phyloP scores from a whole-genome alignment of 2,797 vertebrate species.

The Huso huso region DNA sequence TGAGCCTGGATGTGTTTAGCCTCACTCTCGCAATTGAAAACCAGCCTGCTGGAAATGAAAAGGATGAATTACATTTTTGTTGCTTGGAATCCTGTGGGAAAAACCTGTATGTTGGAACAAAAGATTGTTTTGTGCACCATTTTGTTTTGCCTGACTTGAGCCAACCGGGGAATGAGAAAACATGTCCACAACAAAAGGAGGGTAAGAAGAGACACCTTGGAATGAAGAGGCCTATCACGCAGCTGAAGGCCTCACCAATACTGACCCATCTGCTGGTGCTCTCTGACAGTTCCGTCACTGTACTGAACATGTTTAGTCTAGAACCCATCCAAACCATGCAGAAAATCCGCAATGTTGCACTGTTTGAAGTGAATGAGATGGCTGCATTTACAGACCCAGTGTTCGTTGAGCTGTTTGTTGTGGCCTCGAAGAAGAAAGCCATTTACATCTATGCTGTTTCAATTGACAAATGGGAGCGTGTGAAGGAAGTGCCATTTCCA shows the following conservation, averaged over 20 bases:
- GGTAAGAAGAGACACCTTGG: conserved; percentile 47
- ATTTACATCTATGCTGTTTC: conserved; percentile 42
- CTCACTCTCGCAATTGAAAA: too few relatives aligned
- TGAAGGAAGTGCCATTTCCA: conserved; percentile 40
- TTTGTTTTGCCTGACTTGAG: conserved; percentile 25
- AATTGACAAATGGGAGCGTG: conserved; percentile 50
- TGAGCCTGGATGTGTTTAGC: too few relatives aligned
- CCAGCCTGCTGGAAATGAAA: too few relatives aligned
- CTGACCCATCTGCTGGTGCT: conserved; percentile 56
- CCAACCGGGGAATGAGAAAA: neutral
- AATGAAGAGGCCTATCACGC: conserved; percentile 34
- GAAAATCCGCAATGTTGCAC: conserved; percentile 48
- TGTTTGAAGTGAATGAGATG: conserved; percentile 36
- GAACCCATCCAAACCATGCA: conserved; percentile 42
- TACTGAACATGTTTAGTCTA: conserved; percentile 57
- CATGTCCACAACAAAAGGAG: conserved; percentile 27
- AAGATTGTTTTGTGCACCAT: conserved; percentile 44
- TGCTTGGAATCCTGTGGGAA: conserved; percentile 45
- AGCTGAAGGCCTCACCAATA: conserved; percentile 45
- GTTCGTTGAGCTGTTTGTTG: conserved; percentile 39
- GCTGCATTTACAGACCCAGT: neutral
- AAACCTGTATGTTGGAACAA: conserved; percentile 50
- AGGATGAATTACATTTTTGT: conserved; percentile 40
- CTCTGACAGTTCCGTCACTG: conserved; percentile 43
- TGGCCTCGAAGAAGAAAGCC: conserved; percentile 41